A percentile compares a stretch with the other conserved stretches of the same genome.
Conservation (phyloP, 1,140 invertebrate genomes). For the Pogonomyrmex californicus region DNA sequence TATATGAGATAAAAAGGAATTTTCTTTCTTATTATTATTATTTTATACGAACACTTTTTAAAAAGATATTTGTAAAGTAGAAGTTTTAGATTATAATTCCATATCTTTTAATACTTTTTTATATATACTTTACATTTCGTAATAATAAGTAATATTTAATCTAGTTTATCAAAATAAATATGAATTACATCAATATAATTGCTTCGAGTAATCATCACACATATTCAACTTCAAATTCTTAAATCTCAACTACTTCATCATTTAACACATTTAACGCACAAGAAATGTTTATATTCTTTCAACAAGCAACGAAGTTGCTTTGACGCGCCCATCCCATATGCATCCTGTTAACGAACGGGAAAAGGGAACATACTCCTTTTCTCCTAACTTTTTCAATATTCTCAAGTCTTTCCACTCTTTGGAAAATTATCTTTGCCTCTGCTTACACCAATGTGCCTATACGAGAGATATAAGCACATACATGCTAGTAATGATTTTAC, state of each 20-base stretch:
- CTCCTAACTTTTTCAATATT: conserved; percentile 77
- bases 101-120: neutral
- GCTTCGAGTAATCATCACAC: neutral
- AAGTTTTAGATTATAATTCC: neutral
- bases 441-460: neutral
- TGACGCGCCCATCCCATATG: conserved; percentile 65
- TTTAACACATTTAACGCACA: neutral
- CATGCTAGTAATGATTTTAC: conserved; percentile 71
- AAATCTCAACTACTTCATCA: conserved; percentile 13
- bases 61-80: neutral
- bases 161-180: neutral
- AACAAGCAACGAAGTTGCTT: conserved; percentile 32
- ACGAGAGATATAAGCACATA: conserved; percentile 31
- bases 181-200: neutral
- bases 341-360: conserved; percentile 71
- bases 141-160: neutral
- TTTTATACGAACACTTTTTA: neutral
- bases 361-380: conserved; percentile 45
- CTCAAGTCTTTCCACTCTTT: conserved; percentile 75
- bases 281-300: conserved; percentile 24
- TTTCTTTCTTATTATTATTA: neutral
- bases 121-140: neutral
- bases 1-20: neutral
- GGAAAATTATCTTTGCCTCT: conserved; percentile 70
- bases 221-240: neutral